phyloP scores from a whole-genome alignment of 2,888 invertebrate genomes.

The Electrophaes corylata region DNA sequence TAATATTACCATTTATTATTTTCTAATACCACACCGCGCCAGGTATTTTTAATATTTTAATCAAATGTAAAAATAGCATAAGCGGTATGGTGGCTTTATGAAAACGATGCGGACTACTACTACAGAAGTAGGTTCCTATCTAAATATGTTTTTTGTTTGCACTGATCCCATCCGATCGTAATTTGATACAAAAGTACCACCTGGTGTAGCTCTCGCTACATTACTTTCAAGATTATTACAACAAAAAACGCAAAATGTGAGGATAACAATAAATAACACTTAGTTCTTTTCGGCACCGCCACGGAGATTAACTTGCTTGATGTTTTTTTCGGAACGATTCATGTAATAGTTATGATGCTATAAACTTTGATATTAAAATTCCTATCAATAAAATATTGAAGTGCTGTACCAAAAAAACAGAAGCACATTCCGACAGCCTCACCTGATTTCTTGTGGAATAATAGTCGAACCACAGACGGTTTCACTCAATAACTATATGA shows the following conservation, averaged over 20 bases:
- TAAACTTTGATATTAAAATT: conserved; percentile 33
- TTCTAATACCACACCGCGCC: neutral
- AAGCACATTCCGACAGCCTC: neutral
- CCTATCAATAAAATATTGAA: conserved; percentile 7
- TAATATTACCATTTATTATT: neutral
- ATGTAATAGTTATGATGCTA: conserved; percentile 24
- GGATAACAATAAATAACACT: conserved; percentile 62
- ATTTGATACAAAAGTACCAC: conserved; percentile 68
- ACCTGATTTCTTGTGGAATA: conserved; percentile 9
- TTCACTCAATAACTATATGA: neutral
- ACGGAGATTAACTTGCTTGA: conserved; percentile 48
- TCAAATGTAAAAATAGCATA: neutral
- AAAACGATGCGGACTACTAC: conserved; percentile 13
- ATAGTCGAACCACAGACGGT: neutral
- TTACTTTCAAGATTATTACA: conserved; percentile 58
- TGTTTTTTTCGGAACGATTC: conserved; percentile 25
- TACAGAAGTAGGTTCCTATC: neutral
- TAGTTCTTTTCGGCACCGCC: conserved; percentile 56
- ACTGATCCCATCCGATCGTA: conserved; percentile 48
- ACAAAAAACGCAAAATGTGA: conserved; percentile 57
- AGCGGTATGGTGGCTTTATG: neutral
- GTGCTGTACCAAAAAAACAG: conserved; percentile 9
- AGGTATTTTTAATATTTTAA: neutral
- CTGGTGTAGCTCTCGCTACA: conserved; percentile 56
- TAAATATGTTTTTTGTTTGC: conserved; percentile 11